Evolutionary conservation across 2,113 vertebrate genomes (phyloP), one percentile per base, ranked within the genome.

Genomic region (Haplotaxodon microlepis): DNA sequence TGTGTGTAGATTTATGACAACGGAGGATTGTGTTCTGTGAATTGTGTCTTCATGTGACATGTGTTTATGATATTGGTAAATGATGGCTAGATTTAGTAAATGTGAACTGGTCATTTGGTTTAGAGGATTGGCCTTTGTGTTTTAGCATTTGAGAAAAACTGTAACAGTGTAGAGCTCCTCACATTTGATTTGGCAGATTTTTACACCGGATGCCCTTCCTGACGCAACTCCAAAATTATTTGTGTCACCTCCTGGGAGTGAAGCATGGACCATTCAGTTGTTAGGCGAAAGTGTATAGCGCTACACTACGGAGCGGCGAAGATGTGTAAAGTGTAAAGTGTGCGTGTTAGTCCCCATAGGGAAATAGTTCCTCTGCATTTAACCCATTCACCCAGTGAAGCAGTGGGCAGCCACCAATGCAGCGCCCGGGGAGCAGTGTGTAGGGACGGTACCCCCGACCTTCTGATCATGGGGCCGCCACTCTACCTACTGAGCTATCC

Each of bases 221-320:
- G 69, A 73, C 3, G 4, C 38, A 73, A 73, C 40, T 27, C 40
- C 69, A 73, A 73, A 45, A 21, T 45, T 45, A 45, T 73, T 45
- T 73, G 40, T 45, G 13, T 29, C 21, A 2, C n/a, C 36, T 69
- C 7, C 36, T 40, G 69, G 13, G 13, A 45, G 24, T 73, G 21
- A 73, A 45, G 8, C 14, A 47, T 7, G 69, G 69, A 73, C 21
- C 4, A 17, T 45, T 45, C 21, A 73, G 21, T 73, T 73, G 5
- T 27, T 73, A 7, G 40, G 69, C 3, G 21, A 73, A 73, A 27
- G 21, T 45, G 40, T 73, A 73, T 69, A 66, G 13, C 2, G 11
- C 47, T 66, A 21, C 12, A 51, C 61, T 66, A 8, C 1, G 45
- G 19, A 27, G 8, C 4, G 0, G 40, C 1, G 1, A 50, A 71